Evolutionary conservation across 2,888 invertebrate species (phyloP).

Genomic region (Tenthredo livida): DNA sequence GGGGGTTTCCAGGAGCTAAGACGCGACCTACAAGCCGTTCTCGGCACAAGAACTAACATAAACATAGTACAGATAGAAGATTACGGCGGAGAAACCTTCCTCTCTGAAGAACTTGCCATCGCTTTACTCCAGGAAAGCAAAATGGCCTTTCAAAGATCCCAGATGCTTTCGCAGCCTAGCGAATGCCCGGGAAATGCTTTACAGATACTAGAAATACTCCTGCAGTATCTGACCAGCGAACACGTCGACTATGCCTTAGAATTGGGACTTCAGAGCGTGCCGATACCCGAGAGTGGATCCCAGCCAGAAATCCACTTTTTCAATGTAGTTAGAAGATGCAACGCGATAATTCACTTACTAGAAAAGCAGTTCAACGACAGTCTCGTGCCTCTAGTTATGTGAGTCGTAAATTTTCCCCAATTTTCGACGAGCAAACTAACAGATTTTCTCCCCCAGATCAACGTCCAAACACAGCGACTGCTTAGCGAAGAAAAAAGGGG

Average conservation of each 20-base stretch:
- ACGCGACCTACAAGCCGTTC: slow-evolving; percentile 95
- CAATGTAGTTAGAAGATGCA: slow-evolving; percentile 94
- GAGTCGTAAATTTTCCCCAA: slow-evolving; percentile 72
- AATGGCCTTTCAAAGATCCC: slow-evolving; percentile 93
- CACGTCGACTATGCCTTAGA: slow-evolving; percentile 98
- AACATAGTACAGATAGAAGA: slow-evolving; percentile 97
- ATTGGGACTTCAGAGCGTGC: slow-evolving; percentile 92
- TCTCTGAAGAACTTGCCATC: slow-evolving; percentile 96
- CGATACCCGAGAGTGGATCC: slow-evolving; percentile 92
- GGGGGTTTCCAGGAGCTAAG: slow-evolving; percentile 96
- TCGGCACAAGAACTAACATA: slow-evolving; percentile 94
- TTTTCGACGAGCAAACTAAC: neutral
- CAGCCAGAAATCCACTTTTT: slow-evolving; percentile 95
- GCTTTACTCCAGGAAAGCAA: slow-evolving; percentile 94
- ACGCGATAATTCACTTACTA: slow-evolving; percentile 94
- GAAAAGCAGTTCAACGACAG: slow-evolving; percentile 96
- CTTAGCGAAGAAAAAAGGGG: slow-evolving; percentile 90
- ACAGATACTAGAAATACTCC: slow-evolving; percentile 90
- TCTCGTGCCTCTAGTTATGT: slow-evolving; percentile 93
- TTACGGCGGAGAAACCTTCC: slow-evolving; percentile 97
- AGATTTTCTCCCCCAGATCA: slow-evolving; percentile 81
- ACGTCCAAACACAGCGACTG: slow-evolving; percentile 94
- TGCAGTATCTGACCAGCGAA: slow-evolving; percentile 92
- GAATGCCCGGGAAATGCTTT: slow-evolving; percentile 89
- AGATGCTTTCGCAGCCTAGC: slow-evolving; percentile 88